Conservation (phyloP, 2,797 vertebrate genomes). For the Oreochromis grahami region DNA sequence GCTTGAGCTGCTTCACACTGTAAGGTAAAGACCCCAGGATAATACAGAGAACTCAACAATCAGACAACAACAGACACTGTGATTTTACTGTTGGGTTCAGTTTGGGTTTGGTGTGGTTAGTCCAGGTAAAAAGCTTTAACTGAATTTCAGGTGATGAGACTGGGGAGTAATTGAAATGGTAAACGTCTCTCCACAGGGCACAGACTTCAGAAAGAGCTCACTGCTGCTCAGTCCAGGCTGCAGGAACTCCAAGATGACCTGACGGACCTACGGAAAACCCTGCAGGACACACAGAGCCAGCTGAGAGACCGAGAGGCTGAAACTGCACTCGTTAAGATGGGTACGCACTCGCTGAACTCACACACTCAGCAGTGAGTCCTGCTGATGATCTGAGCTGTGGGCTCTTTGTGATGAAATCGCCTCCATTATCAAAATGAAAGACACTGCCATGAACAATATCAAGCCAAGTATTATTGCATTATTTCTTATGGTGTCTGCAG, state of each 20-base stretch:
- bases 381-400: not conserved
- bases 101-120: not conserved
- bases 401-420: not conserved
- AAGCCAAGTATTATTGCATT: not conserved
- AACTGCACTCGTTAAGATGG: slow-evolving; percentile 72
- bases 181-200: slow-evolving; percentile 48
- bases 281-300: slow-evolving; percentile 75
- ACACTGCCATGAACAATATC: rapidly evolving
- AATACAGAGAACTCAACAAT: too few species aligned
- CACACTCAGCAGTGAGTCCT: not conserved
- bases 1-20: not conserved
- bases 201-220: slow-evolving; percentile 80
- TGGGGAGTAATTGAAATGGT: rapidly evolving
- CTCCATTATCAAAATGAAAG: not conserved
- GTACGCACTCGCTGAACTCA: slow-evolving; percentile 39
- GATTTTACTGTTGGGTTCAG: rapidly evolving
- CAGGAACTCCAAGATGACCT: slow-evolving; percentile 81
- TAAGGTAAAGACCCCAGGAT: not conserved
- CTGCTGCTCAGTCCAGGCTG: slow-evolving; percentile 69
- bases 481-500: not conserved
- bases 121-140: not conserved
- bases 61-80: not conserved
- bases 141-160: not conserved
- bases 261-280: slow-evolving; percentile 67
- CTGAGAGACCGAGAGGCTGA: slow-evolving; percentile 74